A percentile compares a stretch with the other conserved stretches of the same genome.
Conservation (phyloP, 2,113 vertebrate species). For the Garra rufa region DNA sequence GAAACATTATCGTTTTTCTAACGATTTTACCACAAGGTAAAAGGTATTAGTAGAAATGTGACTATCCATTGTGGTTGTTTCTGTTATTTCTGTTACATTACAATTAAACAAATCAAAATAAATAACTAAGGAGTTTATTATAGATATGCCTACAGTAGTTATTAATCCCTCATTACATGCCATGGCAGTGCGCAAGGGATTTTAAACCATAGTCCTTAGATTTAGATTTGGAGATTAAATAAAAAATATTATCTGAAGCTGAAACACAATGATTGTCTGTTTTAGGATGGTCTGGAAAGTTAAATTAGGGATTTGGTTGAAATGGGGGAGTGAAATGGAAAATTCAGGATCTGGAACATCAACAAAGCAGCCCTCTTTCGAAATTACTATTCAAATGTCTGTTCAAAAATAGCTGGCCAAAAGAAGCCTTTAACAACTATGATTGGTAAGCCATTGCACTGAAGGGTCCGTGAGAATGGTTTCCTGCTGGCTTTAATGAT, state of each 20-base stretch:
- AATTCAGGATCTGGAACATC: conserved; percentile 13
- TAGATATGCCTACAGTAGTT: background rate
- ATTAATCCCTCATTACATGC: background rate
- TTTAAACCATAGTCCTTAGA: background rate
- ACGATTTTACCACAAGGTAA: background rate
- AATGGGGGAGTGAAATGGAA: background rate
- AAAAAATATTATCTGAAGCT: background rate
- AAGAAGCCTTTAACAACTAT: conserved; percentile 10
- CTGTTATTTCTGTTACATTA: background rate
- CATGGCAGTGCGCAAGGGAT: background rate
- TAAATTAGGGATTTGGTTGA: background rate
- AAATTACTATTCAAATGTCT: conserved; percentile 19
- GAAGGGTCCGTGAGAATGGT: conserved; percentile 15
- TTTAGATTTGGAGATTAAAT: background rate
- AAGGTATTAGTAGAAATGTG: background rate
- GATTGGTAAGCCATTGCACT: conserved; percentile 8
- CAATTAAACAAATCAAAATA: background rate
- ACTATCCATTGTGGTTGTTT: background rate
- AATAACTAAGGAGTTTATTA: background rate
- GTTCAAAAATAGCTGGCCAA: conserved; percentile 16
- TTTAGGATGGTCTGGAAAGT: conserved; percentile 23
- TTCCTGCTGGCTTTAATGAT: conserved; percentile 36
- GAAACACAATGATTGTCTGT: background rate
- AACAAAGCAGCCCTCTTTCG: conserved; percentile 12
- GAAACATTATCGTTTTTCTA: background rate